phyloP scores from a whole-genome alignment of 1,140 invertebrate genomes.

The Laupala kohalensis region DNA sequence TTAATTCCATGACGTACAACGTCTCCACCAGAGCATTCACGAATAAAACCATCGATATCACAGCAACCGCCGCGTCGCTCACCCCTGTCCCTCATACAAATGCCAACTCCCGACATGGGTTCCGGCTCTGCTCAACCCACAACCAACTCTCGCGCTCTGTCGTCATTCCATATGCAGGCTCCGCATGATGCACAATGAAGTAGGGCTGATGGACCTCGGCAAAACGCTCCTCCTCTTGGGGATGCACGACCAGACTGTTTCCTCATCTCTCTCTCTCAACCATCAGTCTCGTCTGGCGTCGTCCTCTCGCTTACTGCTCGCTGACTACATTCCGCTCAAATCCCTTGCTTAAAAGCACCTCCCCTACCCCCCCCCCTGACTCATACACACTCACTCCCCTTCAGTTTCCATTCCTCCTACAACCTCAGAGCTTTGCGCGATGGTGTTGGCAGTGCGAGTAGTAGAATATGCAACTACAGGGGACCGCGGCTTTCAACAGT shows the following conservation, averaged over 20 bases:
- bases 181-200: not conserved
- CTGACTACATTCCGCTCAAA: not conserved
- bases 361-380: not conserved
- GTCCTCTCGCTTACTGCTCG: no score
- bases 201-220: not conserved
- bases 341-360: not conserved
- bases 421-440: no score
- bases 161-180: not conserved
- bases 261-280: not conserved
- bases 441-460: not conserved
- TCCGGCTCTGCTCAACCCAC: not conserved
- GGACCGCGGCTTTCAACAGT: not conserved
- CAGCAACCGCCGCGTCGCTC: no score
- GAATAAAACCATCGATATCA: no score
- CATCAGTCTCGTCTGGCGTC: no score
- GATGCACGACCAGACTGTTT: not conserved
- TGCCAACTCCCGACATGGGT: no score
- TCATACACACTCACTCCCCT: no score
- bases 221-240: not conserved
- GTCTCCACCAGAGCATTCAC: no score
- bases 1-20: no score
- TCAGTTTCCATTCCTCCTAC: no score
- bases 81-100: no score
- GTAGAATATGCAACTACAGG: not conserved
- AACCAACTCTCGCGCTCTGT: not conserved